Percentiles rank a stretch among this genome's conserved stretches.
Conservation (phyloP, 2,888 invertebrate genomes). For the Saturnia pavonia region DNA sequence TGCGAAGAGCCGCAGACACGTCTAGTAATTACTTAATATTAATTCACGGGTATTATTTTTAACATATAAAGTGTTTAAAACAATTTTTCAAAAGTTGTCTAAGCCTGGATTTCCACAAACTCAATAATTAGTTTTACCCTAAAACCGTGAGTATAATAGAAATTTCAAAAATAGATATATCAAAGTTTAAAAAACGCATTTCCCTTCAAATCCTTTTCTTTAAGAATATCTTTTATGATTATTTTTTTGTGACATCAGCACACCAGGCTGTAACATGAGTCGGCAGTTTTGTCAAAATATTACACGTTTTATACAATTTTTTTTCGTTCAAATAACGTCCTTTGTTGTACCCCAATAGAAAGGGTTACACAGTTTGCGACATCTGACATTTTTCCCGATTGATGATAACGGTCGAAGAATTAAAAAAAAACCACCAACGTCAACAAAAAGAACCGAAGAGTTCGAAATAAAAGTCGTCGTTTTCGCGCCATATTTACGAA, state of each 20-base stretch:
- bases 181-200: constrained; percentile 28
- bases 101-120: too few relatives aligned
- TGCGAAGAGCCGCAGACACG: too few relatives aligned
- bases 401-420: constrained; percentile 46
- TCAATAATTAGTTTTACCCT: not conserved
- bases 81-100: too few relatives aligned
- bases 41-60: too few relatives aligned
- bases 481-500: constrained; percentile 10
- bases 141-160: constrained; percentile 12
- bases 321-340: constrained; percentile 64
- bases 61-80: too few relatives aligned
- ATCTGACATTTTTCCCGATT: constrained; percentile 65
- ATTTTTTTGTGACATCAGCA: constrained; percentile 24
- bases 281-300: constrained; percentile 77
- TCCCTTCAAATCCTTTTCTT: constrained; percentile 24
- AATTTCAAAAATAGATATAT: constrained; percentile 32
- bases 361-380: constrained; percentile 51
- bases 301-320: constrained; percentile 60
- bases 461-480: not conserved
- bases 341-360: constrained; percentile 40
- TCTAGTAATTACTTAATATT: too few relatives aligned
- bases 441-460: not conserved
- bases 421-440: not conserved
- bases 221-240: constrained; percentile 5
- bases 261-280: constrained; percentile 41